These are phyloP conservation scores for Cirrhinus molitorella DNA, from an alignment of 2,797 vertebrate genomes.

Conservation along the genomic window DNA sequence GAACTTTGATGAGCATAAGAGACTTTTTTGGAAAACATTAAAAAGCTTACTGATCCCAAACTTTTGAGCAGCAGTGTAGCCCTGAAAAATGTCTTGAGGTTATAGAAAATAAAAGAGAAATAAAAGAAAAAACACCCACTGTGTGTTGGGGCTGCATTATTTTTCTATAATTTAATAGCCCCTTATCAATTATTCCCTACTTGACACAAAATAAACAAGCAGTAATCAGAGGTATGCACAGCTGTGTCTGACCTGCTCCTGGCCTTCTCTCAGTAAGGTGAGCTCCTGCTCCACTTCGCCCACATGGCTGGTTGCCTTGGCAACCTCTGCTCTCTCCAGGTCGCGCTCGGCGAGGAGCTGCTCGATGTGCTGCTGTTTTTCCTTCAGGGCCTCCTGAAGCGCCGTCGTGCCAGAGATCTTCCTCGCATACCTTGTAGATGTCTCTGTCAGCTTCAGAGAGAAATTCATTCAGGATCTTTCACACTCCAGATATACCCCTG, in stretches of 20 bases:
- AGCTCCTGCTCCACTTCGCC: slow-evolving; percentile 96
- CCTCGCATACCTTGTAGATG: slow-evolving; percentile 93
- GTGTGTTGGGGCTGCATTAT: neutral
- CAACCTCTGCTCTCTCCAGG: slow-evolving; percentile 95
- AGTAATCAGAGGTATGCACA: neutral
- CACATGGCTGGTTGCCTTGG: slow-evolving; percentile 94
- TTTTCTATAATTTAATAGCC: neutral
- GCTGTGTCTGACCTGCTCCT: slow-evolving; percentile 87
- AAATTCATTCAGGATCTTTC: slow-evolving; percentile 29
- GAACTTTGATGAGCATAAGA: too few relatives aligned
- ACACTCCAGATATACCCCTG: neutral
- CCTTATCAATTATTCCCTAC: neutral
- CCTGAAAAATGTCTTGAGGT: neutral
- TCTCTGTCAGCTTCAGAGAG: slow-evolving; percentile 91
- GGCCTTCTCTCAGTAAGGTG: slow-evolving; percentile 88
- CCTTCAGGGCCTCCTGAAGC: slow-evolving; percentile 96
- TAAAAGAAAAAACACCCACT: neutral
- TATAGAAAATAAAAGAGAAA: too few relatives aligned
- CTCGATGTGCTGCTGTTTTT: slow-evolving; percentile 99
- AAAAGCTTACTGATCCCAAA: too few relatives aligned
- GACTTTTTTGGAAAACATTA: too few relatives aligned
- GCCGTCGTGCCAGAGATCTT: slow-evolving; percentile 99
- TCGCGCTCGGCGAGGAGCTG: slow-evolving; percentile 97
- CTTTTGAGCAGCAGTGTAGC: neutral
- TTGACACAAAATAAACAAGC: neutral